Percentiles rank a stretch among this genome's conserved stretches.
Conservation (phyloP, 1,140 invertebrate species). For the Armadillidium nasatum region DNA sequence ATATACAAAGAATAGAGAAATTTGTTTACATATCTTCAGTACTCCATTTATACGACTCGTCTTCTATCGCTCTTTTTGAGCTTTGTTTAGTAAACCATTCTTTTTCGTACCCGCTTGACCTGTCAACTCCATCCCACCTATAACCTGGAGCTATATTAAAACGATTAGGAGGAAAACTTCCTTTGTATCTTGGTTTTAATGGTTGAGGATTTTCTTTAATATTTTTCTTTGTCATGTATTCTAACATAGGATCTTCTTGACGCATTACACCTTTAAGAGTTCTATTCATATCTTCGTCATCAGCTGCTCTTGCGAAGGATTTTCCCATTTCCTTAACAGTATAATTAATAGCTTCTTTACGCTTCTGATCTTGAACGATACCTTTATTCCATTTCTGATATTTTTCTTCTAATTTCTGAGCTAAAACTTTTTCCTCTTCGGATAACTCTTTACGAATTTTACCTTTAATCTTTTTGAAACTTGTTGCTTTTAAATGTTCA, state of each 20-base stretch:
- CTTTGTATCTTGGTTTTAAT: slow-evolving; percentile 40
- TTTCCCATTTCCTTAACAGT: slow-evolving; percentile 80
- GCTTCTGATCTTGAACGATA: slow-evolving; percentile 64
- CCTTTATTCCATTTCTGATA: slow-evolving; percentile 43
- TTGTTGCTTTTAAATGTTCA: background rate
- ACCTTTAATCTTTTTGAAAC: too few relatives aligned
- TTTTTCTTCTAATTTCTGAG: slow-evolving; percentile 44
- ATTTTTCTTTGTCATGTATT: slow-evolving; percentile 75
- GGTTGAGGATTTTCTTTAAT: slow-evolving; percentile 53
- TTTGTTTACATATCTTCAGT: slow-evolving; percentile 80
- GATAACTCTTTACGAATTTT: too few relatives aligned
- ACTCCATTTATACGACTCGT: slow-evolving; percentile 92
- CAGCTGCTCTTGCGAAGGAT: slow-evolving; percentile 79
- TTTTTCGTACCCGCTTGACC: slow-evolving; percentile 95
- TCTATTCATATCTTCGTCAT: slow-evolving; percentile 81
- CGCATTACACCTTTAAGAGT: slow-evolving; percentile 68
- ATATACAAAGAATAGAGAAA: too few relatives aligned
- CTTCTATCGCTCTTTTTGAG: slow-evolving; percentile 67
- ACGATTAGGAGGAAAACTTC: slow-evolving; percentile 72
- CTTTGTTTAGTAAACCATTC: slow-evolving; percentile 76
- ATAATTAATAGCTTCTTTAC: slow-evolving; percentile 61
- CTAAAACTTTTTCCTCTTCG: too few relatives aligned
- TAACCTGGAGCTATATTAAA: slow-evolving; percentile 87
- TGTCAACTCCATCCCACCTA: slow-evolving; percentile 96
- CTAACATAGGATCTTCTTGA: slow-evolving; percentile 88